These are phyloP conservation scores for Abrostola tripartita DNA, from an alignment of 2,888 invertebrate species.

Conservation along the genomic window DNA sequence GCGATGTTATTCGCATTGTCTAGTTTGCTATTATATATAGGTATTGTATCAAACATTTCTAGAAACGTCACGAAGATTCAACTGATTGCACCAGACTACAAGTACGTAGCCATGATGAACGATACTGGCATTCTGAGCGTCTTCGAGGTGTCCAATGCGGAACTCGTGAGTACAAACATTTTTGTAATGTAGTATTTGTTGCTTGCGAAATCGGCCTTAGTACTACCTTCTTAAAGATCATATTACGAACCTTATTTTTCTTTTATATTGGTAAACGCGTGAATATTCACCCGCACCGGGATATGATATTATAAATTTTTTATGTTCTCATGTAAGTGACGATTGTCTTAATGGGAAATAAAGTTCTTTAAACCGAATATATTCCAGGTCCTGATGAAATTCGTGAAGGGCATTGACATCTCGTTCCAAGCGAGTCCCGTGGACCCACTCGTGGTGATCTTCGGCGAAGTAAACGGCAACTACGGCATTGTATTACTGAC, in stretches of 20 bases:
- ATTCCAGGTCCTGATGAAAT: conserved; percentile 70
- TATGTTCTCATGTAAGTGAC: too few species aligned
- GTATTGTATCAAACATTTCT: conserved; percentile 32
- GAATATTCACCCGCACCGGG: too few species aligned
- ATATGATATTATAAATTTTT: too few species aligned
- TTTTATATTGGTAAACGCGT: too few species aligned
- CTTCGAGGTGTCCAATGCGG: conserved; percentile 68
- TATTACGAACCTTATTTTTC: too few species aligned
- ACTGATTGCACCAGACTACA: conserved; percentile 75
- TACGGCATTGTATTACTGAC: conserved; percentile 72
- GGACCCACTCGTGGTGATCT: conserved; percentile 72
- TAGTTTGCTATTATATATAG: not conserved
- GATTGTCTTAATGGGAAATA: too few species aligned
- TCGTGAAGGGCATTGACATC: conserved; percentile 70
- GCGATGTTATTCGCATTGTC: too few species aligned
- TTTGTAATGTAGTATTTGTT: not conserved
- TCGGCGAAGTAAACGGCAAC: conserved; percentile 70
- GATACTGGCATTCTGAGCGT: conserved; percentile 70
- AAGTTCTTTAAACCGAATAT: too few species aligned
- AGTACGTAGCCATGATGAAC: conserved; percentile 71
- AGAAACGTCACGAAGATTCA: conserved; percentile 77
- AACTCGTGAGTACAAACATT: conserved; percentile 65
- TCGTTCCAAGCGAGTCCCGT: conserved; percentile 76
- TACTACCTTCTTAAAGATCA: too few species aligned
- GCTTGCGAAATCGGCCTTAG: too few species aligned